phyloP scores from a whole-genome alignment of 2,888 invertebrate species.

The Stomorhina lunata region DNA sequence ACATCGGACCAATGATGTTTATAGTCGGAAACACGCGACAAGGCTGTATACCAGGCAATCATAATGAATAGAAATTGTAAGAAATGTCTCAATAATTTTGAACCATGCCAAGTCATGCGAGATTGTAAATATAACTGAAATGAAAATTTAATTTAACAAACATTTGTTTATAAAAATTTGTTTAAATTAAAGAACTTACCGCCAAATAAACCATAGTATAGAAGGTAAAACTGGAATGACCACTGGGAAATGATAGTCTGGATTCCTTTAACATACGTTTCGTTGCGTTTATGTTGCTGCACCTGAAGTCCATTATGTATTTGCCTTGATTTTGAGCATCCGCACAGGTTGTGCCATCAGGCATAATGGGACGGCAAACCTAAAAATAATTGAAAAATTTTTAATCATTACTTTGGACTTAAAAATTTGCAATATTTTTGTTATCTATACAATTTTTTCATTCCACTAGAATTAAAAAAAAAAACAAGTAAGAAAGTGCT shows the following conservation, averaged over 20 bases:
- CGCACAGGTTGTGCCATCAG: slow-evolving; percentile 81
- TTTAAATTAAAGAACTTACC: slow-evolving; percentile 82
- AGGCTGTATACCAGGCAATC: slow-evolving; percentile 92
- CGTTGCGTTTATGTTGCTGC: slow-evolving; percentile 81
- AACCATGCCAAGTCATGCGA: slow-evolving; percentile 89
- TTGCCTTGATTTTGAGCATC: slow-evolving; percentile 82
- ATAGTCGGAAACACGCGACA: slow-evolving; percentile 96
- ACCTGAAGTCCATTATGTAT: slow-evolving; percentile 88
- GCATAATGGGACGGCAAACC: slow-evolving; percentile 89
- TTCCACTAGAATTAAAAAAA: no score
- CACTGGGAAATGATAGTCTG: slow-evolving; percentile 94
- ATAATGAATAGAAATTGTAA: slow-evolving; percentile 90
- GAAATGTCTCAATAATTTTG: slow-evolving; percentile 90
- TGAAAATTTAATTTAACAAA: slow-evolving; percentile 27
- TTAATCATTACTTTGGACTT: no score
- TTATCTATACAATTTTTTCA: no score
- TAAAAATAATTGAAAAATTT: no score
- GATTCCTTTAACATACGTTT: slow-evolving; percentile 85
- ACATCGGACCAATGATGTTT: slow-evolving; percentile 99
- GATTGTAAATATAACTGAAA: slow-evolving; percentile 92
- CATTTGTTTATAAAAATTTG: background rate
- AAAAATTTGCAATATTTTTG: background rate
- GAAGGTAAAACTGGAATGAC: slow-evolving; percentile 94
- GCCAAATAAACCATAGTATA: slow-evolving; percentile 92
- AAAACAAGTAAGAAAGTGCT: no score